Evolutionary conservation across 2,888 invertebrate species (phyloP).

Genomic region (Cheilosia grossa): DNA sequence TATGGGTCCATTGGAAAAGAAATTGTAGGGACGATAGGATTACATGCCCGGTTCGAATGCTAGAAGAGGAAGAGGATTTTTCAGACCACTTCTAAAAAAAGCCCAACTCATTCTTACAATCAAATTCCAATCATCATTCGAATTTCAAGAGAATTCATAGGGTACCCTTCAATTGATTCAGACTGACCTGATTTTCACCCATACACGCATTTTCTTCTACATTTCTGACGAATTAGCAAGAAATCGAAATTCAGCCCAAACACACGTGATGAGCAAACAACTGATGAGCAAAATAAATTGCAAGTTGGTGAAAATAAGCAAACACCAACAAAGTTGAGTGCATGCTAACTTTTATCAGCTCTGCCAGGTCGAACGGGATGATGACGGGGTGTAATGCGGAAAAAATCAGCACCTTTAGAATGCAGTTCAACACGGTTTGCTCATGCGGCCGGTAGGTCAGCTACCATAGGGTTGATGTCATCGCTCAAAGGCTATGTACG

Average conservation of each 20-base stretch:
- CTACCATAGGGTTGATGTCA: constrained; percentile 16
- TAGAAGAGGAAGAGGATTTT: no score
- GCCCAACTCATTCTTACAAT: no score
- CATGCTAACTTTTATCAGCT: constrained; percentile 35
- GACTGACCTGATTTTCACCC: not conserved
- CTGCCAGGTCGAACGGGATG: not conserved
- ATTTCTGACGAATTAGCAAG: not conserved
- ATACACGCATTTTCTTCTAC: not conserved
- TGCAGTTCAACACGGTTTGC: not conserved
- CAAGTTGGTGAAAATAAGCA: constrained; percentile 44
- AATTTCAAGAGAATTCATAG: no score
- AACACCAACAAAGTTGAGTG: constrained; percentile 47
- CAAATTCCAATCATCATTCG: no score
- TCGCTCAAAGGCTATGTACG: constrained; percentile 1
- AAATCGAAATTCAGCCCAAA: constrained; percentile 38
- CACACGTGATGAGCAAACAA: constrained; percentile 20
- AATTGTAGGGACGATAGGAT: no score
- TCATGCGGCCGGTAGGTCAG: constrained; percentile 7
- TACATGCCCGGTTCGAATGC: no score
- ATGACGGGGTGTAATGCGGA: not conserved
- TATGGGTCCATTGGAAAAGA: no score
- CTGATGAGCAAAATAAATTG: not conserved
- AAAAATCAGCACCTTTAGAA: not conserved
- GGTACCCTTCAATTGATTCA: not conserved
- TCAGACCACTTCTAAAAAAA: no score